Percentiles rank a stretch among this genome's conserved stretches.
Conservation (phyloP, 1,140 invertebrate species). For the Camponotus vicinus region DNA sequence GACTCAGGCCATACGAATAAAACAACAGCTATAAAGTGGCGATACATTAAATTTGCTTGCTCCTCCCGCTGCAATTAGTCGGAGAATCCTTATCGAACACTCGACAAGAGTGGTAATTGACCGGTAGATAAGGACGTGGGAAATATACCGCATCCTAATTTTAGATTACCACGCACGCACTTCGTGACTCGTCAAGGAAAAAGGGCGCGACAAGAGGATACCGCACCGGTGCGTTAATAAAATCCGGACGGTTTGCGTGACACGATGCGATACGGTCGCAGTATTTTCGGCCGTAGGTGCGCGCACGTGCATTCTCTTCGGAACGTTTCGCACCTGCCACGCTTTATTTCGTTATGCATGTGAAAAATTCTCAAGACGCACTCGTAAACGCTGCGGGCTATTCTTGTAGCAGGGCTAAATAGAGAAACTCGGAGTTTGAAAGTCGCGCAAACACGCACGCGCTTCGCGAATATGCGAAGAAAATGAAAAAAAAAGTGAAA, state of each 20-base stretch:
- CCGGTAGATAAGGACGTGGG: slow-evolving; percentile 53
- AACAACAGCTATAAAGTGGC: slow-evolving; percentile 37
- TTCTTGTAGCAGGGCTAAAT: slow-evolving; percentile 26
- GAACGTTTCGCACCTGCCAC: slow-evolving; percentile 19
- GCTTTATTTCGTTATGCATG: slow-evolving; percentile 39
- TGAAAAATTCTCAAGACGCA: slow-evolving; percentile 48
- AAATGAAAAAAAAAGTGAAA: slow-evolving; percentile 56
- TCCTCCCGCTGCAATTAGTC: slow-evolving; percentile 20
- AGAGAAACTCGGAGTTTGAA: not conserved
- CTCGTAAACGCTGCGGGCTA: slow-evolving; percentile 13
- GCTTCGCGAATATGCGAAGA: slow-evolving; percentile 33
- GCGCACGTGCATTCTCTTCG: slow-evolving; percentile 46
- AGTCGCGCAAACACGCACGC: slow-evolving; percentile 2
- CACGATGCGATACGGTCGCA: slow-evolving; percentile 61
- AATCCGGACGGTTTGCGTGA: slow-evolving; percentile 68
- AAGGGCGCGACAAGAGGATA: slow-evolving; percentile 21
- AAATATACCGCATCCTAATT: slow-evolving; percentile 63
- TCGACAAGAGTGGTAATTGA: slow-evolving; percentile 59
- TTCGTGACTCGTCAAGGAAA: slow-evolving; percentile 22
- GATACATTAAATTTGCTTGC: slow-evolving; percentile 18
- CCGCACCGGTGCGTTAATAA: slow-evolving; percentile 64
- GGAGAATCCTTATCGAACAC: slow-evolving; percentile 54
- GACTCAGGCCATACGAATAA: slow-evolving; percentile 43
- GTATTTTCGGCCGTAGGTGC: slow-evolving; percentile 60
- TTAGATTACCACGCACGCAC: slow-evolving; percentile 12